Base-by-base conservation (phyloP, 2,797 vertebrate genomes). In the Toxotes lorentzi region DNA sequence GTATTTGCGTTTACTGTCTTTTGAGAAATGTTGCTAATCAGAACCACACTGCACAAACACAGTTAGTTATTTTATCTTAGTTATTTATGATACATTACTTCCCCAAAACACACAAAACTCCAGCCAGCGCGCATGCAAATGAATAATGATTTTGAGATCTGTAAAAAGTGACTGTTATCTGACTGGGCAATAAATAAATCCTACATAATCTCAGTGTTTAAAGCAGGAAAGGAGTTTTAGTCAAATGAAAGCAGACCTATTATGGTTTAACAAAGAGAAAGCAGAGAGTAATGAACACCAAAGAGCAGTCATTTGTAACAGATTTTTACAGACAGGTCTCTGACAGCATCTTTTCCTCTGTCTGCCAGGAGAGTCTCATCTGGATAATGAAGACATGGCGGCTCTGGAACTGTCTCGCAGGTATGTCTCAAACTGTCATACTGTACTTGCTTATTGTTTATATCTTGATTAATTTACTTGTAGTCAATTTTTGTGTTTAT, bases 361-460 rank as follows among this genome's bases (percentile, higher is more conserved):
- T 88, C 92, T 94, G 86, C 5, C 87, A 97, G 97, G 95, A 85
- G 95, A 95, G 1, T 41, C 81, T 82, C 88, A 90, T 54, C 88
- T 86, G 63, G 94, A 93, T 78, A 88, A 91, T 58, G 95, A 96
- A 79, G 93, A 91, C 5, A 79, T 72, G 19, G 67, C 90, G 0
- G 93, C 94, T 72, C 92, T 93, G 51, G 95, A 96, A 48, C 85
- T 94, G 48, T 88, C 89, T 58, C 94, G 93, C 89, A 97, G 97
- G 97, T 98, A 92, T 82, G 90, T 73, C 50, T 70, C 32, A 58
- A 88, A 56, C 34, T 70, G 35, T 35, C 30, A n/a, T 34, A 23
- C 11, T 21, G 6, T 11, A 13, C 8, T 38, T 11, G 7, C 23
- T 64, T 17, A 35, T 50, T 54, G 38, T 50, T 16, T 19, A 7